Percentiles rank a stretch among this genome's conserved stretches.
These are phyloP conservation scores for Ctenodactylus gundi DNA, from an alignment of 2,113 vertebrate species.

Conservation along the genomic window DNA sequence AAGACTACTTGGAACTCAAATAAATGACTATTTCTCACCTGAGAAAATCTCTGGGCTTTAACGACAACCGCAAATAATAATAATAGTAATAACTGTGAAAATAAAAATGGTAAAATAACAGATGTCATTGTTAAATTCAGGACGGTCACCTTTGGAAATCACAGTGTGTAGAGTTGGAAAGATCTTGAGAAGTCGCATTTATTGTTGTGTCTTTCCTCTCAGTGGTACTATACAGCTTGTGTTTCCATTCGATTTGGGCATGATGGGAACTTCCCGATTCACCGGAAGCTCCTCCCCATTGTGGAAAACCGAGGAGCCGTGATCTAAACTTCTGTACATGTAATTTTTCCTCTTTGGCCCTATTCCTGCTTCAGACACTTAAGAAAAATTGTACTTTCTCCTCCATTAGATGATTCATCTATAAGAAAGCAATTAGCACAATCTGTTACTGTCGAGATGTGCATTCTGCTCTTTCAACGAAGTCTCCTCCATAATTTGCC, in stretches of 20 bases:
- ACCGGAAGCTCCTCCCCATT: fast-evolving
- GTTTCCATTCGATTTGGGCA: background rate
- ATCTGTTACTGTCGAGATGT: background rate
- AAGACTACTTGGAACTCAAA: constrained; percentile 17
- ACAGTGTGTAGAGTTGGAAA: background rate
- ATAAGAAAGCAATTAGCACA: background rate
- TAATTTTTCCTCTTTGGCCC: background rate
- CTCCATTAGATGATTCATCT: background rate
- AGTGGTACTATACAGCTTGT: background rate
- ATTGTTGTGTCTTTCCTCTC: background rate
- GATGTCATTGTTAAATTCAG: background rate
- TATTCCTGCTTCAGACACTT: background rate
- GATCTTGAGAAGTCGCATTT: background rate
- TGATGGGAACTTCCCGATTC: background rate
- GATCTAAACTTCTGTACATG: background rate
- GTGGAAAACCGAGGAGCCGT: background rate
- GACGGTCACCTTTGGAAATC: background rate
- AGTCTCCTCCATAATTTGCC: background rate
- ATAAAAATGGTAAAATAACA: background rate
- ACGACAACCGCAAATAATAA: background rate
- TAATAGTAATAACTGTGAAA: background rate
- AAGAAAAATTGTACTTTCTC: background rate
- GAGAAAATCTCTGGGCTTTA: background rate
- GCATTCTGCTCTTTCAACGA: background rate
- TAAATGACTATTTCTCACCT: background rate